Conservation (phyloP, 1,140 invertebrate genomes). For the Steinernema khuongi region DNA sequence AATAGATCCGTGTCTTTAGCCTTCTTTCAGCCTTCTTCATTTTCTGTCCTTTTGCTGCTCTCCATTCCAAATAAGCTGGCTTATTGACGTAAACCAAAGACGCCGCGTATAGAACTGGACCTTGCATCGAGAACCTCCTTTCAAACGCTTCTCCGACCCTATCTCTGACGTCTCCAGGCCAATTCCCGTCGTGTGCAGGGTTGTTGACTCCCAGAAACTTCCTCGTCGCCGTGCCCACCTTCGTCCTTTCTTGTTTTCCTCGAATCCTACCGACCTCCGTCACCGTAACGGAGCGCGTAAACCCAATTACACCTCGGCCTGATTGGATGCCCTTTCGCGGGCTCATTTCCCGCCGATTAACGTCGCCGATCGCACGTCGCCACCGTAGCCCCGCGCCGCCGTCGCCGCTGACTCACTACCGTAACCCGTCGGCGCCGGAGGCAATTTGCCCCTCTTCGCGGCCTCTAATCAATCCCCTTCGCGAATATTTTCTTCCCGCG, state of each 20-base stretch:
- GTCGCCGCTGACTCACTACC: background rate
- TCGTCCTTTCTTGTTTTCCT: background rate
- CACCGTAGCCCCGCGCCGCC: background rate
- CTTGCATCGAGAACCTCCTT: no score
- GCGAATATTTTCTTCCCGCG: constrained; percentile 13
- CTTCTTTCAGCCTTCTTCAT: no score
- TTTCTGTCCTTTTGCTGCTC: no score
- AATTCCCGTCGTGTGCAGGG: no score
- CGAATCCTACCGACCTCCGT: background rate
- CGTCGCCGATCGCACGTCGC: background rate
- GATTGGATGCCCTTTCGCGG: background rate
- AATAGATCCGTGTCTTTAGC: no score
- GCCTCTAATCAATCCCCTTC: constrained; percentile 6
- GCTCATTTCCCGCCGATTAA: background rate
- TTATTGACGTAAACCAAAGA: no score
- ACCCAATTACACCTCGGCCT: background rate
- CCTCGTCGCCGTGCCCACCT: no score
- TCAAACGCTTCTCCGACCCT: no score
- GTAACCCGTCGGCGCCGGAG: background rate
- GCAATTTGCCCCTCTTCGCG: constrained; percentile 5
- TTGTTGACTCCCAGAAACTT: no score
- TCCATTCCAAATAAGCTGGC: no score
- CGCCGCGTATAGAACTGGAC: no score
- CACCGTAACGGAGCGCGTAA: background rate
- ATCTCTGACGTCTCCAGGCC: no score